These are phyloP conservation scores for Taenaris catops DNA, from an alignment of 2,888 invertebrate species.

Conservation along the genomic window DNA sequence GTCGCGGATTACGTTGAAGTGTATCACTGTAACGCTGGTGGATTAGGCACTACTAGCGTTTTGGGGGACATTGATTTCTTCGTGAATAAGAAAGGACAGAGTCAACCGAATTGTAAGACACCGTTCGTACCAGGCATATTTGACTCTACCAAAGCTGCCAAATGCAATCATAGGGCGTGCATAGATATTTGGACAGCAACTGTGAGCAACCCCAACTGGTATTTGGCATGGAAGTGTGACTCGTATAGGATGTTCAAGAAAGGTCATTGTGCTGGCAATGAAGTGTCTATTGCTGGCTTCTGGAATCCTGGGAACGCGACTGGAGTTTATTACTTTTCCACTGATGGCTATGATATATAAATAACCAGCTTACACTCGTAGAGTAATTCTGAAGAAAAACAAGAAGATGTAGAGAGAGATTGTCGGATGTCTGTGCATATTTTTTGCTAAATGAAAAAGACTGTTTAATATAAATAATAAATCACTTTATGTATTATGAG, in stretches of 20 bases:
- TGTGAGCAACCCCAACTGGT: conserved; percentile 47
- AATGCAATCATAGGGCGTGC: conserved; percentile 59
- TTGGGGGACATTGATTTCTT: conserved; percentile 80
- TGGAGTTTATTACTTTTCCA: conserved; percentile 59
- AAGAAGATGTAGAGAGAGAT: too few relatives aligned
- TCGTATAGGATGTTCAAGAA: conserved; percentile 47
- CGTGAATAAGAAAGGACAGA: conserved; percentile 77
- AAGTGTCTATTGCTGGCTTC: conserved; percentile 51
- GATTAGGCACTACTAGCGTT: conserved; percentile 65
- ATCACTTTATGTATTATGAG: too few relatives aligned
- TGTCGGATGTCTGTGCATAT: too few relatives aligned
- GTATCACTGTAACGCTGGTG: conserved; percentile 80
- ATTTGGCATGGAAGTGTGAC: conserved; percentile 52
- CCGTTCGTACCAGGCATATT: conserved; percentile 53
- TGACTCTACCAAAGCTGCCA: conserved; percentile 56
- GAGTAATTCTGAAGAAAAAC: too few relatives aligned
- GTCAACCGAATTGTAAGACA: conserved; percentile 76
- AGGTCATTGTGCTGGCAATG: conserved; percentile 42
- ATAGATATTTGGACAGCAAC: conserved; percentile 55
- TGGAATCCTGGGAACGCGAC: conserved; percentile 60
- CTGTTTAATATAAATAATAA: too few relatives aligned
- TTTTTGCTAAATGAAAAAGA: too few relatives aligned
- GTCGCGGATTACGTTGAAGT: conserved; percentile 81
- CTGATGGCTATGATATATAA: conserved; percentile 40
- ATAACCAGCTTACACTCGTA: too few relatives aligned